Base-by-base conservation (phyloP, 1,140 invertebrate species). In the Oreohelix idahoensis region DNA sequence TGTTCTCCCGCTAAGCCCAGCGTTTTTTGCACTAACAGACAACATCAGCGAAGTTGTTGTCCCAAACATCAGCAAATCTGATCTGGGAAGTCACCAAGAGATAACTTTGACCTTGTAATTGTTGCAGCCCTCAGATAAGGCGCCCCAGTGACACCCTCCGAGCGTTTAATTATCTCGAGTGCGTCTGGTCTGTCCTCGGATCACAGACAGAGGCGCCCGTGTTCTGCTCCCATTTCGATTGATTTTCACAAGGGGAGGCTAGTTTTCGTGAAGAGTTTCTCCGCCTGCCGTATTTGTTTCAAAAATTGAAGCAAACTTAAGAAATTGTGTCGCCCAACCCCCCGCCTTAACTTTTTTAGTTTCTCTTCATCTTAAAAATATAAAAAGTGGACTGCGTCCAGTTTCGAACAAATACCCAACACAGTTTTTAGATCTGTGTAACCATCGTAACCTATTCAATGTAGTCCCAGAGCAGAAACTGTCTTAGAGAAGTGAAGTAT, bases 81-180 rank as follows among this genome's bases (percentile, higher is more conserved):
- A 15, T 23, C 53, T 5, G 8, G 23, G 23, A 58, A 58, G 26
- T 58, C 53, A n/a, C 23, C 23, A 5, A 58, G 26, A 58, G 53
- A 58, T 58, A 20, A 2, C 53, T 58, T 15, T 58, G 53, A 58
- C 53, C 53, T 58, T 58, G 53, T 58, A 58, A 58, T 58, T n/a
- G 53, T 58, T n/a, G 53, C 17, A 10, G 17, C 53, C 53, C 53
- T 23, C 53, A 58, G 53, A 58, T 58, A 58, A 58, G 53, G 17
- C 10, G 4, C 17, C 53, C 23, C 10, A n/a, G 23, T 58, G 53
- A 58, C 53, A 58, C 23, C 5, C 8, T 2, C 8, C 1, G 10
- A 58, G 23, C 53, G 53, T 58, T 58, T 58, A n/a, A 58, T 58
- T 58, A 58, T 58, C 53, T n/a, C 10, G 53, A 58, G 53, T 58